phyloP scores from a whole-genome alignment of 2,113 vertebrate genomes.

The Athene noctua region DNA sequence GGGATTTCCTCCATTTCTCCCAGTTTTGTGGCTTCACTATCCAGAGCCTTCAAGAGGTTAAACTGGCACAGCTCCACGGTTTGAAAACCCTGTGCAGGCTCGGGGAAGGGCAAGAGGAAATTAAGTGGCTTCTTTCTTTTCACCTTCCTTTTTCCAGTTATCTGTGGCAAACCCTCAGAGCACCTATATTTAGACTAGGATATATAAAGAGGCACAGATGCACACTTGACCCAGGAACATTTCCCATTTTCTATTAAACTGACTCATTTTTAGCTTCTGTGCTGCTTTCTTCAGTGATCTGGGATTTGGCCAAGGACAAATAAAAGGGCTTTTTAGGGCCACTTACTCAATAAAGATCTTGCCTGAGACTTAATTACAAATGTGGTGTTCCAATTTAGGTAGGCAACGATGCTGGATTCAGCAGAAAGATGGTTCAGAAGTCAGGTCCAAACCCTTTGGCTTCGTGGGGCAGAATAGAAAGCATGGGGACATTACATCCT shows the following conservation, averaged over 20 bases:
- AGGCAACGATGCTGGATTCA: not conserved
- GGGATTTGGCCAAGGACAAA: constrained; percentile 23
- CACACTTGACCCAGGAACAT: constrained; percentile 43
- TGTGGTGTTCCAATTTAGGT: not conserved
- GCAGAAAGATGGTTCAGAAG: not conserved
- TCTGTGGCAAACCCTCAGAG: constrained; percentile 39
- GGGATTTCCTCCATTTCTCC: constrained; percentile 35
- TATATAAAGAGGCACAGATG: constrained; percentile 50
- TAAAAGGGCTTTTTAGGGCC: not conserved
- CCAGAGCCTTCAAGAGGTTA: constrained; percentile 42
- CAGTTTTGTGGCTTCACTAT: constrained; percentile 11
- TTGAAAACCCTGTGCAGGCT: not conserved
- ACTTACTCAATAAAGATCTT: constrained; percentile 18
- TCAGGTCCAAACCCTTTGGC: not conserved
- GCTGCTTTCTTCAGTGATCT: constrained; percentile 11
- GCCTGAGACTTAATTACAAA: constrained; percentile 38
- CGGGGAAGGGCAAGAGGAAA: constrained; percentile 37
- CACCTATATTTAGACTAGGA: constrained; percentile 53
- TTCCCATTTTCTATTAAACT: constrained; percentile 55
- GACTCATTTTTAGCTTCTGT: constrained; percentile 53
- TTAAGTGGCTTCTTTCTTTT: constrained; percentile 63
- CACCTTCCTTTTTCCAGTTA: constrained; percentile 42
- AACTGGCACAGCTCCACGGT: constrained; percentile 23
- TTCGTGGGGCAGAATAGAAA: not conserved
- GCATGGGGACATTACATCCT: not conserved